phyloP scores from a whole-genome alignment of 2,888 invertebrate genomes.

The Coleophora deauratella region DNA sequence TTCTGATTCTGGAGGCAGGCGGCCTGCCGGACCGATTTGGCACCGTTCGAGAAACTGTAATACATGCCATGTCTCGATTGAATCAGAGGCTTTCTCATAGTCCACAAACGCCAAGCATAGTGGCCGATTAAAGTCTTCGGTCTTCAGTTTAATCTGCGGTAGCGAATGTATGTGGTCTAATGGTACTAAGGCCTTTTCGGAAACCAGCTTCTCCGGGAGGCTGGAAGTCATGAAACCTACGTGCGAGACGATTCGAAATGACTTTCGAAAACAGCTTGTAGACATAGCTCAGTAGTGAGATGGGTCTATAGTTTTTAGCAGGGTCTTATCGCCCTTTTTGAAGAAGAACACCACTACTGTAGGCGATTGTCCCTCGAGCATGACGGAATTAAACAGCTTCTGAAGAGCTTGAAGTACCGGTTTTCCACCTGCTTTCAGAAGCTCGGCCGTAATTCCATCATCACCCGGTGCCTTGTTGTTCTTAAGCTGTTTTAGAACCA shows the following conservation, averaged over 20 bases:
- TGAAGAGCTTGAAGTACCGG: neutral
- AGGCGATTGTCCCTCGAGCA: neutral
- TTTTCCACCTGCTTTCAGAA: slow-evolving; percentile 1
- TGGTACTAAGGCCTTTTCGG: neutral
- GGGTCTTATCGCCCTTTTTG: neutral
- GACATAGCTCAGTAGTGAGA: slow-evolving; percentile 6
- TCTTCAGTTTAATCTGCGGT: neutral
- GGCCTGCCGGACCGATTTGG: too few relatives aligned
- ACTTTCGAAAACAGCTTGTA: slow-evolving; percentile 9
- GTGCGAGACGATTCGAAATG: slow-evolving; percentile 1
- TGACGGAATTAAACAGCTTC: neutral
- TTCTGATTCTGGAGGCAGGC: too few relatives aligned
- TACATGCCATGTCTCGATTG: too few relatives aligned
- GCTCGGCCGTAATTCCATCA: slow-evolving; percentile 4
- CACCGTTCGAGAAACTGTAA: too few relatives aligned
- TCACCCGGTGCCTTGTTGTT: slow-evolving; percentile 8
- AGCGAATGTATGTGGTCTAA: neutral
- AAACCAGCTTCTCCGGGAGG: slow-evolving; percentile 1
- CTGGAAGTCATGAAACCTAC: slow-evolving; percentile 3
- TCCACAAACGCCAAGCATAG: too few relatives aligned
- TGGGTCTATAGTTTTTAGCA: slow-evolving; percentile 4
- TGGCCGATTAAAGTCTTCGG: too few relatives aligned
- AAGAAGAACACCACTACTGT: neutral
- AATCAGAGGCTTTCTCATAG: too few relatives aligned
- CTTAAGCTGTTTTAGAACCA: slow-evolving; percentile 10